These are phyloP conservation scores for Elymnias hypermnestra DNA, from an alignment of 1,140 invertebrate genomes.

Conservation along the genomic window DNA sequence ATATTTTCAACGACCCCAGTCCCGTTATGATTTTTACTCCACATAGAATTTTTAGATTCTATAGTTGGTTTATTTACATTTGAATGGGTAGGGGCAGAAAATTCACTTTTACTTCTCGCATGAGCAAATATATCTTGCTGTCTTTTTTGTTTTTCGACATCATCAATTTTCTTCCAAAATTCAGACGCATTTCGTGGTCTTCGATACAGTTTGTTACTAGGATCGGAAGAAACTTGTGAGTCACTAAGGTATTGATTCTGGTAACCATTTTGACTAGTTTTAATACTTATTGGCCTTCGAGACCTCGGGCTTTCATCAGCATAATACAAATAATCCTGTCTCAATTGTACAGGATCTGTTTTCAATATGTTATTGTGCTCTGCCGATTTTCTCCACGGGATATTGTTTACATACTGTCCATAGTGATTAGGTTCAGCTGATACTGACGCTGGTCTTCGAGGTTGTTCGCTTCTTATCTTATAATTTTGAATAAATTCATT, in stretches of 20 bases:
- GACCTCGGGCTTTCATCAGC: constrained; percentile 81
- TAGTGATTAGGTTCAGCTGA: constrained; percentile 75
- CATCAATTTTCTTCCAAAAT: constrained; percentile 80
- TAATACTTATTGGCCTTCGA: constrained; percentile 79
- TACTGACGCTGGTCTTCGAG: constrained; percentile 76
- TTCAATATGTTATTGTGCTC: constrained; percentile 43
- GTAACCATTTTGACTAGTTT: constrained; percentile 54
- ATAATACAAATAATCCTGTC: constrained; percentile 78
- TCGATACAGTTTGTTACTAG: constrained; percentile 43
- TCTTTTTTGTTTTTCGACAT: constrained; percentile 66
- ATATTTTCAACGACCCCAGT: constrained; percentile 35
- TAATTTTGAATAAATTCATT: constrained; percentile 55
- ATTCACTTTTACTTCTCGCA: constrained; percentile 61
- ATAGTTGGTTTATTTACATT: constrained; percentile 30
- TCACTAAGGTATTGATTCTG: constrained; percentile 73
- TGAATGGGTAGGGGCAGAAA: constrained; percentile 41
- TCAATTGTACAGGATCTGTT: constrained; percentile 51
- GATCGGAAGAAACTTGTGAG: constrained; percentile 59
- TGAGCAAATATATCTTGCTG: constrained; percentile 52
- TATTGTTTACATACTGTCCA: constrained; percentile 51
- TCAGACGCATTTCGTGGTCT: constrained; percentile 75
- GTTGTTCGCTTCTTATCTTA: constrained; percentile 54
- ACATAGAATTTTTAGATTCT: constrained; percentile 35
- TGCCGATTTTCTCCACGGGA: constrained; percentile 50
- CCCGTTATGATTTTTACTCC: constrained; percentile 22